Conservation (phyloP, 2,888 invertebrate genomes). For the Campaea margaritaria region DNA sequence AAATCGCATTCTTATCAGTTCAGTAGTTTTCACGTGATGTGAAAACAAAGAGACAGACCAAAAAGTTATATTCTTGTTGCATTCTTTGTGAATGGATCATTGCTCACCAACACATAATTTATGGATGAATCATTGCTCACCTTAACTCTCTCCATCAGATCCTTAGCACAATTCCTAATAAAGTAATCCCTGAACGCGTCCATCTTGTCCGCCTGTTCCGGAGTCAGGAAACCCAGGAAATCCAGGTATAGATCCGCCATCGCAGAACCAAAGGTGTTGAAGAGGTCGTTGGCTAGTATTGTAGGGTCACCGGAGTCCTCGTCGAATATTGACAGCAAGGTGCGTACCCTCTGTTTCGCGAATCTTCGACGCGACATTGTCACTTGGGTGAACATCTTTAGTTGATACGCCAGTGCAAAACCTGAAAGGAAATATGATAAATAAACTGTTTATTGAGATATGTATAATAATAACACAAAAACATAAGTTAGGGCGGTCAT, state of each 20-base stretch:
- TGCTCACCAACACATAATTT: no score
- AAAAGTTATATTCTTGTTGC: no score
- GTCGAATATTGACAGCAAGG: slow-evolving; percentile 56
- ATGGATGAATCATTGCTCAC: slow-evolving; percentile 6
- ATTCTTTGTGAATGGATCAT: no score
- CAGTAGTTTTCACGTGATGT: no score
- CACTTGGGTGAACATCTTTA: slow-evolving; percentile 55
- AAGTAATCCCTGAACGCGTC: slow-evolving; percentile 69
- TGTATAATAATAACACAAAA: neutral
- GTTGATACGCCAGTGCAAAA: slow-evolving; percentile 59
- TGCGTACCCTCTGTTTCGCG: slow-evolving; percentile 52
- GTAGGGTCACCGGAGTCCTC: slow-evolving; percentile 49
- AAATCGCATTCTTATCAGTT: no score
- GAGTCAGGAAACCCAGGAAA: slow-evolving; percentile 68
- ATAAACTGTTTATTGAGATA: neutral
- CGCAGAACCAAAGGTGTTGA: slow-evolving; percentile 48
- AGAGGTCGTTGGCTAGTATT: slow-evolving; percentile 49
- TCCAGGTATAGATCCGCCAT: slow-evolving; percentile 66
- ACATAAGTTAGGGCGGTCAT: no score
- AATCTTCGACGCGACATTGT: slow-evolving; percentile 39
- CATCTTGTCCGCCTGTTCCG: slow-evolving; percentile 67
- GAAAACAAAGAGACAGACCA: no score
- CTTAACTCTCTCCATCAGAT: slow-evolving; percentile 62
- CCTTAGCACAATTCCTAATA: slow-evolving; percentile 54
- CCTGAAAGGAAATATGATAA: slow-evolving; percentile 52